phyloP scores from a whole-genome alignment of 2,888 invertebrate species.

The Germaria angustata region DNA sequence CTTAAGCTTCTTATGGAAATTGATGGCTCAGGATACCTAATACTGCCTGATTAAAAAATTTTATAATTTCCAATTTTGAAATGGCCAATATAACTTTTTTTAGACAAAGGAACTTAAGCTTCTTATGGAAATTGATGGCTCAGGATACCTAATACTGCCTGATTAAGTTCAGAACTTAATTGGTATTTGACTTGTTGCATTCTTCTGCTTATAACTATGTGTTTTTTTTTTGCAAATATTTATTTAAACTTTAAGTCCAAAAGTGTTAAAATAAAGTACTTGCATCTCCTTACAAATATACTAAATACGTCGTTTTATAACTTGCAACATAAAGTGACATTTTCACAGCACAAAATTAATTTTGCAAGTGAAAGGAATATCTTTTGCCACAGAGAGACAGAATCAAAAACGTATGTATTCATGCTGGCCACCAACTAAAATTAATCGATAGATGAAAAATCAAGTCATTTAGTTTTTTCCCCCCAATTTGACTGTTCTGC shows the following conservation, averaged over 20 bases:
- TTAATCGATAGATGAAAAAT: not conserved
- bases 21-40: not conserved
- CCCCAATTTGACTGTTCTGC: no score
- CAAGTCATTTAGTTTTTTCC: no score
- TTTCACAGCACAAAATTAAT: slow-evolving; percentile 52
- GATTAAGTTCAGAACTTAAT: not conserved
- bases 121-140: not conserved
- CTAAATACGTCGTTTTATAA: not conserved
- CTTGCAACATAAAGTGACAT: slow-evolving; percentile 38
- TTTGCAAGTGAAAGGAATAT: slow-evolving; percentile 61
- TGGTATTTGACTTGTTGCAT: slow-evolving; percentile 35
- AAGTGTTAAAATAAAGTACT: slow-evolving; percentile 10
- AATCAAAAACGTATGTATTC: not conserved
- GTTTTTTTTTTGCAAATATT: slow-evolving; percentile 15
- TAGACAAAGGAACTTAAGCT: not conserved
- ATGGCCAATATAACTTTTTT: no score
- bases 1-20: not conserved
- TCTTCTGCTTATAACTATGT: not conserved
- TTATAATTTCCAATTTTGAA: no score
- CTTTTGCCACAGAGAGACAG: not conserved
- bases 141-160: no score
- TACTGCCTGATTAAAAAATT: no score
- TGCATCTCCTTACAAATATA: not conserved
- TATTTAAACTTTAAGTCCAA: slow-evolving; percentile 38
- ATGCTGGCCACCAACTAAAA: not conserved